These are phyloP conservation scores for Prosapia bicincta DNA, from an alignment of 2,888 invertebrate genomes.

Conservation along the genomic window DNA sequence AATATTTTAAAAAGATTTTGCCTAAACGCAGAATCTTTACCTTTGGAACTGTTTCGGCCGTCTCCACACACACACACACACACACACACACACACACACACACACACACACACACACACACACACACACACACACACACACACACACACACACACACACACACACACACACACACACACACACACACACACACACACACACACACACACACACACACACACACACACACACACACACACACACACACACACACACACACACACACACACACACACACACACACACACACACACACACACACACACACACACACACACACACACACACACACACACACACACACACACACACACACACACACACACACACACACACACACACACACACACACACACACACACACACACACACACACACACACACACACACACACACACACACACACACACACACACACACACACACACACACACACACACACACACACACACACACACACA, in stretches of 20 bases:
- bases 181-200: conserved; percentile 18
- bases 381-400: conserved; percentile 19
- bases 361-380: conserved; percentile 18
- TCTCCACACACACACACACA: conserved; percentile 4
- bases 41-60: background rate
- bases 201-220: conserved; percentile 21
- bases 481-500: conserved; percentile 8
- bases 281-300: conserved; percentile 16
- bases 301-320: conserved; percentile 16
- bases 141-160: conserved; percentile 21
- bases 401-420: conserved; percentile 20
- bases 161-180: conserved; percentile 21
- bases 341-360: conserved; percentile 13
- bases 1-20: too few species aligned
- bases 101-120: conserved; percentile 21
- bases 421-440: conserved; percentile 17
- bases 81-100: conserved; percentile 20
- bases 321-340: conserved; percentile 17
- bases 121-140: conserved; percentile 20
- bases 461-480: conserved; percentile 8
- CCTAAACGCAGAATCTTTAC: too few species aligned
- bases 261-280: conserved; percentile 21
- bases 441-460: conserved; percentile 17
- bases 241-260: conserved; percentile 18
- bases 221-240: conserved; percentile 21